Evolutionary conservation across 1,140 invertebrate species (phyloP), one percentile per base, ranked within the genome.

Genomic region (Eumeta japonica): DNA sequence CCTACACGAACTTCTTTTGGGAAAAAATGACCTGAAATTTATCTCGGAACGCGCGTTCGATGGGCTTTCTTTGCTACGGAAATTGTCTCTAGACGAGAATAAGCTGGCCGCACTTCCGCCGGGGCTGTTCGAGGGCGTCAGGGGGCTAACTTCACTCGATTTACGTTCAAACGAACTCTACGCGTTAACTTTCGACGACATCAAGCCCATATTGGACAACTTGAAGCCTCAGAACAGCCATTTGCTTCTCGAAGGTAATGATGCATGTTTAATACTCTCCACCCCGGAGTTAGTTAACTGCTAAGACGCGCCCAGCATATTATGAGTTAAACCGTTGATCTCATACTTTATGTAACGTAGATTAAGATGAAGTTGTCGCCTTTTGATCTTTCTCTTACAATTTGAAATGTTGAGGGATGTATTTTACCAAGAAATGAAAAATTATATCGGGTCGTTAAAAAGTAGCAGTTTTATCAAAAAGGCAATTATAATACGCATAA

Each of bases 191-290:
- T 82, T 81, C 55, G 82, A 85, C 35, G 85, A 83, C 37, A 75
- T 88, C 38, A 78, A 79, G 41, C 86, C 86, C 15, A 81, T 90
- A 59, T 74, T 87, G 50, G 79, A 82, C 50, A 88, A 89, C 66
- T 78, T 89, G 55, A 85, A 85, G 62, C 84, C 85, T 50, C 73
- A 60, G 33, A 80, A 79, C 43, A 85, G 86, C 55, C 81, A 83
- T 73, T 80, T 91, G 55, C 80, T 83, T 51, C 59, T 90, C 30
- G 82, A 84, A 79, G 85, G 88, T 91, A 68, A 87, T 83, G 50
- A 61, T 60, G 49, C 63, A 60, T 66, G 58, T 56, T 62, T 62
- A 60, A 64, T 58, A 59, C 39, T 40, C 37, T 43, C 44, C 42
- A 45, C 39, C 12, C 39, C 17, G 29, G 48, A 31, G 51, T 52